These are phyloP conservation scores for Etheostoma cragini DNA, from an alignment of 2,113 vertebrate species.

Conservation along the genomic window DNA sequence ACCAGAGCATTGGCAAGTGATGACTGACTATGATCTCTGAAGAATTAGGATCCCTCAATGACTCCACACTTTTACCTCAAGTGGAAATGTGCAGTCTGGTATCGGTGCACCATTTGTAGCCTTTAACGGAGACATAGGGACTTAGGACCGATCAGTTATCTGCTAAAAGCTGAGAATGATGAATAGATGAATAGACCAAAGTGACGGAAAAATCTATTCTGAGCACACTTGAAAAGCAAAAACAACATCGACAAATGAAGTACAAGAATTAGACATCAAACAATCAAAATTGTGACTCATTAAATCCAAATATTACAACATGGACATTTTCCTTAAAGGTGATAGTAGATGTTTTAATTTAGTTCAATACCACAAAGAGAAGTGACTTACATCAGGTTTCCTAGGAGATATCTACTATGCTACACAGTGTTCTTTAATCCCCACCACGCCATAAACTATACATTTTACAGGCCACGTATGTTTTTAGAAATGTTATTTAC, in stretches of 20 bases:
- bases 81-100: constrained; percentile 10
- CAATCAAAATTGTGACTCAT: neutral
- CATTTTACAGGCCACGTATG: constrained; percentile 39
- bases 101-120: neutral
- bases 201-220: constrained; percentile 8
- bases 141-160: constrained; percentile 1
- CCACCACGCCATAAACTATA: constrained; percentile 49
- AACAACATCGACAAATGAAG: neutral
- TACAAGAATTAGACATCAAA: neutral
- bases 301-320: constrained; percentile 36
- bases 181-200: neutral
- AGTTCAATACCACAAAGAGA: constrained; percentile 48
- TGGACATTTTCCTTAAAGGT: constrained; percentile 13
- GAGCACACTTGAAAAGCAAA: neutral
- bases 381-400: constrained; percentile 55
- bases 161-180: neutral
- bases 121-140: neutral
- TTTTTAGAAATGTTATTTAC: constrained; percentile 52
- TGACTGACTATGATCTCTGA: neutral
- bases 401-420: constrained; percentile 51
- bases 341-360: constrained; percentile 57
- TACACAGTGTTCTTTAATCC: constrained; percentile 63
- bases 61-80: neutral
- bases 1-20: neutral
- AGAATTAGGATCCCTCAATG: neutral